Conservation (phyloP, 1,140 invertebrate genomes). For the Zaprionus kolodkinae region DNA sequence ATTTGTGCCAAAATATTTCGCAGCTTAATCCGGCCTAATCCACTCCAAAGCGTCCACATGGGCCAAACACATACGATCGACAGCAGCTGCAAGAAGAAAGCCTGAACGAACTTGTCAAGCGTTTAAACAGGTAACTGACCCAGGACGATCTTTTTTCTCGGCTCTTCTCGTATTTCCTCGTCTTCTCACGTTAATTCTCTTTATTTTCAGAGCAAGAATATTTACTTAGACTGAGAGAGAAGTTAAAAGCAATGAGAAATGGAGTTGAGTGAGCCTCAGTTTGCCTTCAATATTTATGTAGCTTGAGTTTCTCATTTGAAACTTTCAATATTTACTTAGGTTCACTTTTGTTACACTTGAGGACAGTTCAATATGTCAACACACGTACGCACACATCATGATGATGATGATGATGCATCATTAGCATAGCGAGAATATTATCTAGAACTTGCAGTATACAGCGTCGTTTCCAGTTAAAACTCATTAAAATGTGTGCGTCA, state of each 20-base stretch:
- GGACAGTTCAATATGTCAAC: constrained; percentile 13
- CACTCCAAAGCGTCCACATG: constrained; percentile 47
- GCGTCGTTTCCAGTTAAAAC: constrained; percentile 73
- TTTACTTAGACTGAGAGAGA: background rate
- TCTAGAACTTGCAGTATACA: constrained; percentile 3
- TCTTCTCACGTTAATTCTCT: too few relatives aligned
- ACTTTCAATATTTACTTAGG: constrained; percentile 25
- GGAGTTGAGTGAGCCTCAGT: background rate
- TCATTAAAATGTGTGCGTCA: constrained; percentile 66
- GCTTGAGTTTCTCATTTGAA: too few relatives aligned
- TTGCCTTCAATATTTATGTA: background rate
- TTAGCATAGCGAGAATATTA: constrained; percentile 15
- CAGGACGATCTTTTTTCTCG: background rate
- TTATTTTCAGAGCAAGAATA: background rate
- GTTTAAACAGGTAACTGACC: constrained; percentile 17
- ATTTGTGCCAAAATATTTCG: constrained; percentile 81
- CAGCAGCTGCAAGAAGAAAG: constrained; percentile 4
- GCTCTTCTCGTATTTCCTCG: background rate
- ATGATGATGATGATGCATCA: constrained; percentile 1
- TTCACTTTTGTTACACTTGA: constrained; percentile 1
- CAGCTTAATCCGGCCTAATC: constrained; percentile 71
- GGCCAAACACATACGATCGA: constrained; percentile 51
- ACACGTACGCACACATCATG: too few relatives aligned
- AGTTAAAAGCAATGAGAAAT: background rate
- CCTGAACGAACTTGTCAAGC: constrained; percentile 38